These are phyloP conservation scores for Brachyrhaphis roseni DNA, from an alignment of 2,797 vertebrate genomes.

Conservation along the genomic window DNA sequence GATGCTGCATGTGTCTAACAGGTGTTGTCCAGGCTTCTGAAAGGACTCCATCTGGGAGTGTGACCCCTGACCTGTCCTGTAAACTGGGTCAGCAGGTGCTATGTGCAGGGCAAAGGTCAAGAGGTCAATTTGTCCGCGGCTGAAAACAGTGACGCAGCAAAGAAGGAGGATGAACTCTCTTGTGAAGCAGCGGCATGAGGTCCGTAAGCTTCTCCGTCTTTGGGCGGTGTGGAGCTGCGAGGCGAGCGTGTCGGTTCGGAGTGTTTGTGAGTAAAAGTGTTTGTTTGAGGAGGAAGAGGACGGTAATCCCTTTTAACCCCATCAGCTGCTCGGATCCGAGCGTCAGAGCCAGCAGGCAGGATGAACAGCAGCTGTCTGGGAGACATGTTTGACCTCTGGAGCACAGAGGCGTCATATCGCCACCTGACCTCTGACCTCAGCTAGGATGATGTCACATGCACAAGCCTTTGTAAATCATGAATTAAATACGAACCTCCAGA, in stretches of 20 bases:
- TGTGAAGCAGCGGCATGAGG: constrained; percentile 4
- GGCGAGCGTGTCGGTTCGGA: neutral
- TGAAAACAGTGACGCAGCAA: constrained; percentile 18
- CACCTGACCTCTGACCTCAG: constrained; percentile 52
- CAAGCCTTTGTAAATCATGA: constrained; percentile 26
- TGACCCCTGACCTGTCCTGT: constrained; percentile 57
- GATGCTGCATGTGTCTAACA: constrained; percentile 51
- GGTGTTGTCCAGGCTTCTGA: constrained; percentile 49
- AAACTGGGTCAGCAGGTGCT: constrained; percentile 52
- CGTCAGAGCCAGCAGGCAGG: constrained; percentile 39
- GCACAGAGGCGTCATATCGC: constrained; percentile 42
- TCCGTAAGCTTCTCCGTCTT: constrained; percentile 16
- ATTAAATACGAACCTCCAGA: constrained; percentile 33
- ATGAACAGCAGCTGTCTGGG: constrained; percentile 65
- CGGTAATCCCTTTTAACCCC: constrained; percentile 65
- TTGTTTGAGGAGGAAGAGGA: constrained; percentile 17
- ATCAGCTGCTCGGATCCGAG: constrained; percentile 63
- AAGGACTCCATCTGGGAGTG: constrained; percentile 52
- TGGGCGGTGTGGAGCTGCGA: neutral
- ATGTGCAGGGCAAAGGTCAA: constrained; percentile 41
- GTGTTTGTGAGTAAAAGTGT: constrained; percentile 1
- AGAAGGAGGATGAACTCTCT: constrained; percentile 20
- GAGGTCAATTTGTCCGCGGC: constrained; percentile 28
- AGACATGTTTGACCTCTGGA: constrained; percentile 46
- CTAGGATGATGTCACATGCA: constrained; percentile 34